A percentile compares a stretch with the other conserved stretches of the same genome.
Conservation (phyloP, 2,797 vertebrate species). For the Catamblyrhynchus diadema region DNA sequence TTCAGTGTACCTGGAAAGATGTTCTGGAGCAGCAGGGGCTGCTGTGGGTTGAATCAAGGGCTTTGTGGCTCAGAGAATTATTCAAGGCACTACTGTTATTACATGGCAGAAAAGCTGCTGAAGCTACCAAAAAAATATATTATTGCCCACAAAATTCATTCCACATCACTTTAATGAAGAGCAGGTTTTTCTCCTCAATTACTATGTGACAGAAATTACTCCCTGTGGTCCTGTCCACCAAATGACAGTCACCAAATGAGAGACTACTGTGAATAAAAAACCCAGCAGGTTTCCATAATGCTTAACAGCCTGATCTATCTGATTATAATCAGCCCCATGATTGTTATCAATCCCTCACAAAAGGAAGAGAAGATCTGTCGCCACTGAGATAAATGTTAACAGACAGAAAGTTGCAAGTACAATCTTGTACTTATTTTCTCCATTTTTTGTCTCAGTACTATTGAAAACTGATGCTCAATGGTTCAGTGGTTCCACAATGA, state of each 20-base stretch:
- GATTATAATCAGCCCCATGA: not conserved
- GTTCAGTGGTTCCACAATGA: not conserved
- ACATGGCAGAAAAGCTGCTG: not conserved
- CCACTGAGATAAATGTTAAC: not conserved
- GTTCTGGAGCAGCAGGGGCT: not conserved
- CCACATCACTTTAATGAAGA: conserved; percentile 26
- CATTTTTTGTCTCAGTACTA: not conserved
- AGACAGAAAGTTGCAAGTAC: not conserved
- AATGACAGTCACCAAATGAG: not conserved
- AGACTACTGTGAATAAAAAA: not conserved
- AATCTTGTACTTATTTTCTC: not conserved
- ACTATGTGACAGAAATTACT: not conserved
- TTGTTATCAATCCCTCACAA: not conserved
- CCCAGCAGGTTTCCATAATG: not conserved
- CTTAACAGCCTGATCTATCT: not conserved
- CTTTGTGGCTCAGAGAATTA: not conserved
- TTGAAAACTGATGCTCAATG: not conserved
- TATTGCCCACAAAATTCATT: not conserved
- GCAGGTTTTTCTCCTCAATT: not conserved
- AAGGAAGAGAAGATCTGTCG: not conserved
- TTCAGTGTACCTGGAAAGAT: not conserved
- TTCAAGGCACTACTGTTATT: not conserved
- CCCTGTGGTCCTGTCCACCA: not conserved
- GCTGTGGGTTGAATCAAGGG: not conserved
- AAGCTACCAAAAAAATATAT: not conserved